These are phyloP conservation scores for Cyprinodon variegatus DNA, from an alignment of 2,113 vertebrate species.

Conservation along the genomic window DNA sequence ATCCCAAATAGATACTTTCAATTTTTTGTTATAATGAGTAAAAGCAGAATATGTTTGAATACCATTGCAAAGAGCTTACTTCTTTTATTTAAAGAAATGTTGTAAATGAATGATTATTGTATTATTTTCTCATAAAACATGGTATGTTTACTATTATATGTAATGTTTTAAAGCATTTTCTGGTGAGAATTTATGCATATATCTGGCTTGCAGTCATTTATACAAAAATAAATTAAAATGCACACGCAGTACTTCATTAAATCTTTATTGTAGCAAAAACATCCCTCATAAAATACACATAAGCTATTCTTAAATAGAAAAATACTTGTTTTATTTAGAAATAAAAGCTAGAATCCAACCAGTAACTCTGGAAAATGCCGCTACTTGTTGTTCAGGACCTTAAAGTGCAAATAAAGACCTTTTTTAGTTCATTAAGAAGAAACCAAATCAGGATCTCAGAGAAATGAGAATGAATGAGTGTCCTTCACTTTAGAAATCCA, in stretches of 20 bases:
- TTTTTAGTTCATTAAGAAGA: conserved; percentile 29
- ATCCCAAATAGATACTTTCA: not conserved
- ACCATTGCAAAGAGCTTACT: not conserved
- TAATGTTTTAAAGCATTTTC: not conserved
- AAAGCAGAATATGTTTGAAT: not conserved
- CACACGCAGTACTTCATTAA: conserved; percentile 17
- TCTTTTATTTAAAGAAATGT: not conserved
- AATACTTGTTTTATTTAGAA: conserved; percentile 61
- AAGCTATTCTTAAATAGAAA: conserved; percentile 76
- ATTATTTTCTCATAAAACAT: not conserved
- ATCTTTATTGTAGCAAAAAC: conserved; percentile 72
- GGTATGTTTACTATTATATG: not conserved
- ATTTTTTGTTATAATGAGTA: not conserved
- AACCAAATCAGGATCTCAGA: conserved; percentile 5
- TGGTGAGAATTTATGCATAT: conserved; percentile 1
- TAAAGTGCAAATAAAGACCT: conserved; percentile 79
- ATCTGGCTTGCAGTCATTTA: not conserved
- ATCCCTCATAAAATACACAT: conserved; percentile 53
- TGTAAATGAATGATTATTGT: not conserved
- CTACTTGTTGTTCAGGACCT: conserved; percentile 46
- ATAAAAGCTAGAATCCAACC: conserved; percentile 25
- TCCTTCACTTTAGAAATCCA: conserved; percentile 15
- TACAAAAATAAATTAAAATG: conserved; percentile 15
- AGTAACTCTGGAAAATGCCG: conserved; percentile 37
- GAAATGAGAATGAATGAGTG: not conserved